Evolutionary conservation across 2,888 invertebrate species (phyloP).

Genomic region (Ashinkailepas kermadecensis): DNA sequence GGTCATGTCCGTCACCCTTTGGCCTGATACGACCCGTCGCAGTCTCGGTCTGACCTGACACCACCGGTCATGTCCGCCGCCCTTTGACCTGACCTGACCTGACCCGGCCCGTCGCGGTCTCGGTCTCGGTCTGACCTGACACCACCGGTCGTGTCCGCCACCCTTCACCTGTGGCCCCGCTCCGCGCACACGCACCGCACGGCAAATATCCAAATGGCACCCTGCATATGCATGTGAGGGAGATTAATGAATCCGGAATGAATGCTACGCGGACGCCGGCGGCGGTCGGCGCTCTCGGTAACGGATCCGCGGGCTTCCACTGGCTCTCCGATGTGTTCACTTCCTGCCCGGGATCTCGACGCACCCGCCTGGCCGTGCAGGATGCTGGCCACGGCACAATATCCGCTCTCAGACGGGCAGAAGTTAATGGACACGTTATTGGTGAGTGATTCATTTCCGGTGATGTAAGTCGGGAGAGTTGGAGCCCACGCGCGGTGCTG

Average conservation of each 20-base stretch:
- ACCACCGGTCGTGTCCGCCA: not conserved
- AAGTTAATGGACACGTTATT: not conserved
- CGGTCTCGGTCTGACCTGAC: not conserved
- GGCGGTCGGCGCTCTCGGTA: not conserved
- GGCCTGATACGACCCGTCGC: not conserved
- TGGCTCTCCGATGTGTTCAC: not conserved
- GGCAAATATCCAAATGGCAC: conserved; percentile 5
- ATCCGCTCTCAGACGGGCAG: not conserved
- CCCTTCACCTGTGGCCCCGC: not conserved
- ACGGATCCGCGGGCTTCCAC: not conserved
- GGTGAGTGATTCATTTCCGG: not conserved
- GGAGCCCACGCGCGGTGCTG: too few relatives aligned
- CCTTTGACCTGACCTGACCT: not conserved
- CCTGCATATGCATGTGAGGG: conserved; percentile 16
- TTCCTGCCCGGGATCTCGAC: not conserved
- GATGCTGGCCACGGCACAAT: not conserved
- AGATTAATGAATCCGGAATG: conserved; percentile 18
- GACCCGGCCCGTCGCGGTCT: not conserved
- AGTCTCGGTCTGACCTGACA: not conserved
- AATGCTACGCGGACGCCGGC: not conserved
- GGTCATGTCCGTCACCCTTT: not conserved
- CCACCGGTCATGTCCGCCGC: not conserved
- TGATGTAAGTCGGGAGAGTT: too few relatives aligned
- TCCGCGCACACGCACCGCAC: not conserved
- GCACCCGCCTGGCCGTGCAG: not conserved